A percentile compares a stretch with the other conserved stretches of the same genome.
Conservation (phyloP, 2,113 vertebrate species). For the Anarhynchus alexandrinus region DNA sequence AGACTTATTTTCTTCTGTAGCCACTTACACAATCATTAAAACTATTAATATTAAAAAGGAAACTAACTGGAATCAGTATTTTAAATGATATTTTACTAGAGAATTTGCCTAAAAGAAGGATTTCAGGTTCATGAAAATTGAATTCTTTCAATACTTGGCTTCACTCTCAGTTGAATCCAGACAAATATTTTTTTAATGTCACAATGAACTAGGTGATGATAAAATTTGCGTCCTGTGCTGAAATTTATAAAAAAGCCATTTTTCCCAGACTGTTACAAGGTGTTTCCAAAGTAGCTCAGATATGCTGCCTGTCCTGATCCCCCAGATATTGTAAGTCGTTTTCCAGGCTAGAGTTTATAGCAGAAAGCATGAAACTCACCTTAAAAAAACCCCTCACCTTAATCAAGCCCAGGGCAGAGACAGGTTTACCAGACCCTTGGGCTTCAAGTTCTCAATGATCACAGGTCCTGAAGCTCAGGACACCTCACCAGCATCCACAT, state of each 20-base stretch:
- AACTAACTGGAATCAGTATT: not conserved
- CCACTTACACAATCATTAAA: not conserved
- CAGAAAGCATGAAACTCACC: not conserved
- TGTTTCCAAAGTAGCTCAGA: not conserved
- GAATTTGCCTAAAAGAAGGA: not conserved
- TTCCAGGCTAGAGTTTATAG: not conserved
- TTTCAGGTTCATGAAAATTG: not conserved
- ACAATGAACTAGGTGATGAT: not conserved
- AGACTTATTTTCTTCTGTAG: not conserved
- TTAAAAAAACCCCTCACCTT: not conserved
- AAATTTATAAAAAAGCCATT: not conserved
- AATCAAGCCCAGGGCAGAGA: not conserved
- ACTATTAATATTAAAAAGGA: not conserved
- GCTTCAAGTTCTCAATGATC: not conserved
- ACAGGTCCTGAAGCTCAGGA: not conserved
- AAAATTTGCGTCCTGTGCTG: not conserved
- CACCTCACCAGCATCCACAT: not conserved
- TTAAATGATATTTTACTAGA: not conserved
- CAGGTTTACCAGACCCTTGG: not conserved
- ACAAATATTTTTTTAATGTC: not conserved
- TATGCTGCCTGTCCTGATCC: not conserved
- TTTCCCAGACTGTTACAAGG: not conserved
- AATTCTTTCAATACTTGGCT: not conserved
- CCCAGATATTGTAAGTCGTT: not conserved
- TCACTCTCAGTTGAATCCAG: not conserved